Conservation (phyloP, 2,888 invertebrate genomes). For the Sipha maydis region DNA sequence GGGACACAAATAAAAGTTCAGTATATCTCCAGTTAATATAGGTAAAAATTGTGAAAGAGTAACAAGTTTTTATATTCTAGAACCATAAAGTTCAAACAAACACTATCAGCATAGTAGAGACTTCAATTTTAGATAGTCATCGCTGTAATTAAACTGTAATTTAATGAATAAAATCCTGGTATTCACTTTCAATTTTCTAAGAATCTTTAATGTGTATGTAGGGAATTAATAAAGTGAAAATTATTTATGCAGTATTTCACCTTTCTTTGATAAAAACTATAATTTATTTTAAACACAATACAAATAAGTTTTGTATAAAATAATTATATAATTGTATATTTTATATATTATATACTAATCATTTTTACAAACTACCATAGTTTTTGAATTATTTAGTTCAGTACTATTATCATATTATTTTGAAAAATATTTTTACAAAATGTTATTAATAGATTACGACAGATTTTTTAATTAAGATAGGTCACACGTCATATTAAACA, state of each 20-base stretch:
- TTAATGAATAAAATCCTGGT: background rate
- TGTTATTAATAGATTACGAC: no score
- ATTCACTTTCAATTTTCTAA: slow-evolving; percentile 23
- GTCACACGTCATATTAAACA: no score
- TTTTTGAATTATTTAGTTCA: no score
- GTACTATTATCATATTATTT: no score
- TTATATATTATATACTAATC: no score
- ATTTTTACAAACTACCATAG: no score
- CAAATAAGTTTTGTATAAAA: no score
- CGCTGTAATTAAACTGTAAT: slow-evolving; percentile 42
- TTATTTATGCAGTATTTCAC: no score
- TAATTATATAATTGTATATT: no score
- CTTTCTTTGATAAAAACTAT: background rate
- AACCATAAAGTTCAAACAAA: slow-evolving; percentile 28
- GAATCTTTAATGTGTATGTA: background rate
- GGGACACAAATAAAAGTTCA: slow-evolving; percentile 12
- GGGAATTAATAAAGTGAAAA: no score
- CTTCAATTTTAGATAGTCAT: slow-evolving; percentile 40
- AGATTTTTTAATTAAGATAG: no score
- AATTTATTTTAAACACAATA: background rate
- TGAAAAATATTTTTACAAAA: no score
- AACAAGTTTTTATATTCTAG: slow-evolving; percentile 31
- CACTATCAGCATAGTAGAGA: background rate
- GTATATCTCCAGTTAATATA: slow-evolving; percentile 16
- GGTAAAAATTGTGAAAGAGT: slow-evolving; percentile 43